Percentiles rank a stretch among this genome's conserved stretches.
phyloP scores from a whole-genome alignment of 2,797 vertebrate genomes.

The Acanthurus leucopareius region DNA sequence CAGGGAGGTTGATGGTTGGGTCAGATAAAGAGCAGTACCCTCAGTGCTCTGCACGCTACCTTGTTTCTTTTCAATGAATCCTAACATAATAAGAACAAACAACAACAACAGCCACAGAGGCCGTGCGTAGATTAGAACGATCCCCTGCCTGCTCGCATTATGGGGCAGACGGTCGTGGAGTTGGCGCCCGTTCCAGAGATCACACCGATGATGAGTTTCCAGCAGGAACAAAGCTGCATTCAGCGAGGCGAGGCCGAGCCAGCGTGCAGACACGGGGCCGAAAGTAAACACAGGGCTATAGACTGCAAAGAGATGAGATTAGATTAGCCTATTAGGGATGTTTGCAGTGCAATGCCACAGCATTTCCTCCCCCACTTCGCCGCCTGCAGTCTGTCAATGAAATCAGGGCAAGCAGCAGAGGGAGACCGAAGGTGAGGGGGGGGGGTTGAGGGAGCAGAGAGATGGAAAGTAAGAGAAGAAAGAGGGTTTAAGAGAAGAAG shows the following conservation, averaged over 20 bases:
- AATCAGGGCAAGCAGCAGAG: constrained; percentile 43
- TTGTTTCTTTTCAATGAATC: neutral
- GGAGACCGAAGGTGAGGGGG: constrained; percentile 8
- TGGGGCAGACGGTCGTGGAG: constrained; percentile 56
- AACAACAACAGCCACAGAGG: constrained; percentile 32
- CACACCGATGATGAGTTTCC: constrained; percentile 69
- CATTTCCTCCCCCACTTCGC: constrained; percentile 62
- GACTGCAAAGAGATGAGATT: constrained; percentile 83
- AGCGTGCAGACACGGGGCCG: constrained; percentile 75
- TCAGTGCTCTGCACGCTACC: constrained; percentile 4
- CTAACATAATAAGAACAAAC: constrained; percentile 19
- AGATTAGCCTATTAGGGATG: constrained; percentile 86
- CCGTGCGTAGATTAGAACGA: constrained; percentile 15
- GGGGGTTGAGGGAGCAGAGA: neutral
- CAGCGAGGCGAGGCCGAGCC: constrained; percentile 68
- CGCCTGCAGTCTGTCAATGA: constrained; percentile 65
- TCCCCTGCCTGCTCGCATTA: constrained; percentile 52
- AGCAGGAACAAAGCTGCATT: constrained; percentile 75
- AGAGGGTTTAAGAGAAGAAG: neutral
- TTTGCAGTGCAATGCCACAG: constrained; percentile 81
- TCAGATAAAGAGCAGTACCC: constrained; percentile 14
- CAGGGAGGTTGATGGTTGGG: constrained; percentile 11
- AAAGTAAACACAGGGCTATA: constrained; percentile 84
- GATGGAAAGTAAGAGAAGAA: neutral
- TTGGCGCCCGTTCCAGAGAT: constrained; percentile 73